Base-by-base conservation (phyloP, 2,113 vertebrate species). In the Myocastor coypus region DNA sequence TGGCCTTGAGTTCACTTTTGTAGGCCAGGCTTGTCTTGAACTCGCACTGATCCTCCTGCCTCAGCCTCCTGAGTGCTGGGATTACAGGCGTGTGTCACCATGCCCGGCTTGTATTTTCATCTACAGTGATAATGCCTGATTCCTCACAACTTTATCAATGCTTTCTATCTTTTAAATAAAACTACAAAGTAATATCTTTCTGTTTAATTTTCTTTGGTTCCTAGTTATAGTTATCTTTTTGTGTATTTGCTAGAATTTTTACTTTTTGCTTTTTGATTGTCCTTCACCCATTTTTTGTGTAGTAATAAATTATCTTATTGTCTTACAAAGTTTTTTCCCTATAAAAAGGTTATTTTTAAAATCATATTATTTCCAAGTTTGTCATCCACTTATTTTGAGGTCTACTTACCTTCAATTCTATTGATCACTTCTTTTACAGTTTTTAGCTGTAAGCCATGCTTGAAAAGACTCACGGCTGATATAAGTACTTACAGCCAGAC, bases 351-450 rank as follows among this genome's bases (percentile, higher is more conserved):
- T 94, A 5, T 71, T 83, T 91, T 80, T 92, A 64, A 71, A 71
- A 71, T 96, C 24, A 50, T 86, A n/a, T 73, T 89, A n/a, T 93
- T 92, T 61, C 66, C 30, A 86, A 81, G 66, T 88, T 63, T 91
- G 26, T 37, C 61, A 59, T 64, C 83, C 2, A 66, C 46, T 46
- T 91, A 89, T 66, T 73, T 85, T 28, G 37, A 96, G 40, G 32
- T 68, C 14, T 34, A 84, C 37, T 94, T 66, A 64, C 19, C 46
- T 17, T 92, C 69, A 87, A 7, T 66, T 87, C 46, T 87, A 16
- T 57, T 50, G 11, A 34, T 75, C 14, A 64, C 59, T 87, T 89
- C 32, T 94, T 92, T 77, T 82, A 20, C 26, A 83, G 75, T 86
- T 61, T 77, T 57, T 82, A 80, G 50, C 40, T 78, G 11, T 88